Percentiles rank a stretch among this genome's conserved stretches.
These are phyloP conservation scores for Brachyhypopomus gauderio DNA, from an alignment of 2,113 vertebrate genomes.

Conservation along the genomic window DNA sequence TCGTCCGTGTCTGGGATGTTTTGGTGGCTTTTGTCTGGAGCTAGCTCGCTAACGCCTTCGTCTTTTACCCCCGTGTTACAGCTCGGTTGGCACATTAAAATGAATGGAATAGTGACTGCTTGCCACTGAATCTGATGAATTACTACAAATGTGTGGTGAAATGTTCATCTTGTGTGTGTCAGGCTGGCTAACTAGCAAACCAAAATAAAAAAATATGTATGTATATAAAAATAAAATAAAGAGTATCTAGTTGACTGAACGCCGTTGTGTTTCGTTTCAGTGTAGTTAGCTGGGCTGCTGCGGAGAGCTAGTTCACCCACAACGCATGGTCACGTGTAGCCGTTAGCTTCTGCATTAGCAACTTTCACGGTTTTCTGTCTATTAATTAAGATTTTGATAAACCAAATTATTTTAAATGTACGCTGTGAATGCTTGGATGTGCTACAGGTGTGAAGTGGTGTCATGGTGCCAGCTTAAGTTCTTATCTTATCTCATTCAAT, in stretches of 20 bases:
- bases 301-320: background rate
- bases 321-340: conserved; percentile 54
- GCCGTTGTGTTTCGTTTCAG: background rate
- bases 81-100: too few species aligned
- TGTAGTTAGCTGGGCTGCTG: background rate
- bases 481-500: background rate
- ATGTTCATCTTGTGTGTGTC: background rate
- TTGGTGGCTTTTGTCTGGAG: background rate
- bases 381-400: background rate
- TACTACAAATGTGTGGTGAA: background rate
- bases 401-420: background rate
- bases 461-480: background rate
- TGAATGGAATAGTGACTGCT: too few species aligned
- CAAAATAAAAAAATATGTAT: too few species aligned
- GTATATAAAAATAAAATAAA: background rate
- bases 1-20: conserved; percentile 17
- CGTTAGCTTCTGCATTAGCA: conserved; percentile 41
- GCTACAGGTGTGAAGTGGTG: background rate
- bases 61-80: background rate
- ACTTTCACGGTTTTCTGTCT: background rate
- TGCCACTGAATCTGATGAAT: background rate
- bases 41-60: background rate
- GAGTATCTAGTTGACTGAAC: background rate
- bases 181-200: background rate
- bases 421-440: background rate